Evolutionary conservation across 2,113 vertebrate species (phyloP).

Genomic region (Leucopternis melanops): DNA sequence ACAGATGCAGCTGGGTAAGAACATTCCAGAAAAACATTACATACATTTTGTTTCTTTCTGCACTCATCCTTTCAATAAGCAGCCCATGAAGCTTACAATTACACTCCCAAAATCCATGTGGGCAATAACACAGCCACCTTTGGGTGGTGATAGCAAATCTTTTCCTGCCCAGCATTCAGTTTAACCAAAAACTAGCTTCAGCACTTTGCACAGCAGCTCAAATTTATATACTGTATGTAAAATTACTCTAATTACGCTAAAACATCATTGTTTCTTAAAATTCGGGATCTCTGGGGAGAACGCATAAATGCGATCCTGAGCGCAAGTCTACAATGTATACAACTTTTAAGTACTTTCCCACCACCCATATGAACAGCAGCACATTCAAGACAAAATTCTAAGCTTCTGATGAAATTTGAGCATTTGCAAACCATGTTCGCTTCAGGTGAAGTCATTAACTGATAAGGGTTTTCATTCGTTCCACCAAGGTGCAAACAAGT

Average conservation of each 20-base stretch:
- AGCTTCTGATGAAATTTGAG: background rate
- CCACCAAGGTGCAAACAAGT: background rate
- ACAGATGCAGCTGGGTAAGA: background rate
- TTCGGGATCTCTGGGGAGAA: background rate
- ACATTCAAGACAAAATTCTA: background rate
- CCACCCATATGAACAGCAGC: background rate
- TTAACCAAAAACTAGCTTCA: background rate
- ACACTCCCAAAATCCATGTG: background rate
- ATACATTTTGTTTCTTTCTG: background rate
- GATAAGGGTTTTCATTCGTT: background rate
- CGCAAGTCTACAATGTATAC: background rate
- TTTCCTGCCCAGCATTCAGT: background rate
- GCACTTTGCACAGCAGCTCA: background rate
- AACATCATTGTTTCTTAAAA: background rate
- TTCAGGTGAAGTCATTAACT: background rate
- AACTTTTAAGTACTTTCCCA: background rate
- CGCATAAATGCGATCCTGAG: background rate
- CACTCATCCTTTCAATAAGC: background rate
- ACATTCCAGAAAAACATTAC: background rate
- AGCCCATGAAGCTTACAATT: background rate
- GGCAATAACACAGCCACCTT: background rate
- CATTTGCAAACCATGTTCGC: background rate
- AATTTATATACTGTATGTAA: background rate
- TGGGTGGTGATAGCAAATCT: background rate
- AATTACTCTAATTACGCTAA: conserved; percentile 31